Percentiles rank a stretch among this genome's conserved stretches.
phyloP scores from a whole-genome alignment of 2,797 vertebrate species.

The Neosilurus mollespiculum region DNA sequence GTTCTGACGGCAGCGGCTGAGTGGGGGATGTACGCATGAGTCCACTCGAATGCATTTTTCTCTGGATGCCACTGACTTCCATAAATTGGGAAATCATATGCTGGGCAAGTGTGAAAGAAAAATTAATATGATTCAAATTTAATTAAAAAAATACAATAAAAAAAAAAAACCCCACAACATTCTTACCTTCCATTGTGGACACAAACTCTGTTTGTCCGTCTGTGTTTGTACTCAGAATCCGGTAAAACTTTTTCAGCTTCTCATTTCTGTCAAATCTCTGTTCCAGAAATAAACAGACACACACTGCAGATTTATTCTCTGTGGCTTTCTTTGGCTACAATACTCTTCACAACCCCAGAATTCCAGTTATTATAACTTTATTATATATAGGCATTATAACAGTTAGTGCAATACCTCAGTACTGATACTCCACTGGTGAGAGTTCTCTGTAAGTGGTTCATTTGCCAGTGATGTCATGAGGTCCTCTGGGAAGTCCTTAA shows the following conservation, averaged over 20 bases:
- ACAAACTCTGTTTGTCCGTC: constrained; percentile 80
- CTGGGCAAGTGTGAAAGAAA: constrained; percentile 63
- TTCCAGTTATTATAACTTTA: background rate
- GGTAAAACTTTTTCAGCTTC: constrained; percentile 83
- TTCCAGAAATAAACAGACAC: background rate
- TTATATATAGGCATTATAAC: background rate
- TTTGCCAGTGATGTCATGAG: constrained; percentile 73
- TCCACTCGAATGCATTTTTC: constrained; percentile 91
- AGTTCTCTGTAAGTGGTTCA: constrained; percentile 82
- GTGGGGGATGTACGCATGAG: constrained; percentile 73
- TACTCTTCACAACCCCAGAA: background rate
- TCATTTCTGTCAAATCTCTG: constrained; percentile 81
- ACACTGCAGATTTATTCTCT: background rate
- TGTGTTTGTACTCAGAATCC: constrained; percentile 82
- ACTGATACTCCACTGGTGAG: constrained; percentile 84
- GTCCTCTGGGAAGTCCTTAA: constrained; percentile 78
- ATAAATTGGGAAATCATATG: constrained; percentile 83
- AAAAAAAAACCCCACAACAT: background rate
- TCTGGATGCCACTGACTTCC: constrained; percentile 95
- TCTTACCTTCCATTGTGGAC: constrained; percentile 90
- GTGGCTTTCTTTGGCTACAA: background rate
- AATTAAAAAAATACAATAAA: background rate
- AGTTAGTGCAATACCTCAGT: constrained; percentile 71
- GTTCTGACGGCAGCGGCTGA: constrained; percentile 72
- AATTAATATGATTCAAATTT: background rate